These are phyloP conservation scores for Misgurnus anguillicaudatus DNA, from an alignment of 2,113 vertebrate species.

Conservation along the genomic window DNA sequence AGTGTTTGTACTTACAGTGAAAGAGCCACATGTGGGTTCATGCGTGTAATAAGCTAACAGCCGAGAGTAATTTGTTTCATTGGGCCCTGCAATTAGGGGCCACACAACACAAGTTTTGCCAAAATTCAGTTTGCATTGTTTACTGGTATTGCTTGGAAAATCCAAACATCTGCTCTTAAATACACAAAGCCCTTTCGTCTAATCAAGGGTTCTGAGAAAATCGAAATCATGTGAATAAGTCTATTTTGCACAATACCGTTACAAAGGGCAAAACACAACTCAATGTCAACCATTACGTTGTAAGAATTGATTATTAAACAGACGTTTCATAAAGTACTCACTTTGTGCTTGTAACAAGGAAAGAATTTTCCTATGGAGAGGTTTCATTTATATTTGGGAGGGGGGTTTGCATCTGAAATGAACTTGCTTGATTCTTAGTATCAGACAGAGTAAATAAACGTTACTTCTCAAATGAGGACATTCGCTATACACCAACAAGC, in stretches of 20 bases:
- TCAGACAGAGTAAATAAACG: no score
- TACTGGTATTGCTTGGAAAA: constrained; percentile 9
- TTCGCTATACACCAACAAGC: constrained; percentile 25
- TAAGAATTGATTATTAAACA: no score
- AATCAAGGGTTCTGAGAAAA: not conserved
- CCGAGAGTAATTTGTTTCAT: constrained; percentile 22
- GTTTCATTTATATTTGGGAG: no score
- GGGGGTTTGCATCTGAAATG: no score
- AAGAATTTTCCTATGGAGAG: no score
- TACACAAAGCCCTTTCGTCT: constrained; percentile 23
- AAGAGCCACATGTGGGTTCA: constrained; percentile 14
- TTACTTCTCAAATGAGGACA: constrained; percentile 6
- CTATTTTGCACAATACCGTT: no score
- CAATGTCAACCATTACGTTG: no score
- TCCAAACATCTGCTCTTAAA: constrained; percentile 23
- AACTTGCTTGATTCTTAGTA: no score
- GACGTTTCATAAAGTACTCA: no score
- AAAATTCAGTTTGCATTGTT: constrained; percentile 11
- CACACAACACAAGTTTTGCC: constrained; percentile 19
- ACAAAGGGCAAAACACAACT: no score
- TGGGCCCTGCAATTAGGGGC: constrained; percentile 25
- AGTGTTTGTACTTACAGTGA: constrained; percentile 2
- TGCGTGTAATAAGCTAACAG: constrained; percentile 28
- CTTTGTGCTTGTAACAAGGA: no score
- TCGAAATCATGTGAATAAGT: not conserved